A percentile compares a stretch with the other conserved stretches of the same genome.
These are phyloP conservation scores for Drosophila anomalata DNA, from an alignment of 2,888 invertebrate genomes.

Conservation along the genomic window DNA sequence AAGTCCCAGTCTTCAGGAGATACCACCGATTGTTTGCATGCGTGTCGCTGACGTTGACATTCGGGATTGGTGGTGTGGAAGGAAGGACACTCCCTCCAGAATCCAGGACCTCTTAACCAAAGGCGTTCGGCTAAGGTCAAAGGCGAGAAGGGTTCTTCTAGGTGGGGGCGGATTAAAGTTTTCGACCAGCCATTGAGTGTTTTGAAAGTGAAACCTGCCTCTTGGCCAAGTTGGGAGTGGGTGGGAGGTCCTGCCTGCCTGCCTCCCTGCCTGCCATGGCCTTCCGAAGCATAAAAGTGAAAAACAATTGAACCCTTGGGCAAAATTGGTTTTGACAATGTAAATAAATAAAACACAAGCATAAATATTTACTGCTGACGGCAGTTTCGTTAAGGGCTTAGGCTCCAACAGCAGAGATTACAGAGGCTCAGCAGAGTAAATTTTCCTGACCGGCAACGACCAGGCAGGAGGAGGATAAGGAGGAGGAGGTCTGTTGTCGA, in stretches of 20 bases:
- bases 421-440: slow-evolving; percentile 57
- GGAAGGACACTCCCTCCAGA: not conserved
- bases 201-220: slow-evolving; percentile 42
- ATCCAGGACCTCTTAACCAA: not conserved
- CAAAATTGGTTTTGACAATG: slow-evolving; percentile 80
- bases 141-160: not conserved
- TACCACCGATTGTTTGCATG: slow-evolving; percentile 69
- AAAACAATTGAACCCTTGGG: slow-evolving; percentile 80
- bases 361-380: slow-evolving; percentile 78
- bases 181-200: slow-evolving; percentile 21
- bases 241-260: no score
- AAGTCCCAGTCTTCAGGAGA: no score
- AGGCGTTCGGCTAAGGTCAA: slow-evolving; percentile 1
- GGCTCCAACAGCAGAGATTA: slow-evolving; percentile 61
- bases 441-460: slow-evolving; percentile 12
- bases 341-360: slow-evolving; percentile 80
- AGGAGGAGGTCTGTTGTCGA: slow-evolving; percentile 55
- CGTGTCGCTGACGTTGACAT: slow-evolving; percentile 66
- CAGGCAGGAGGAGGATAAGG: no score
- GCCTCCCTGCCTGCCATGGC: not conserved
- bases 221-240: no score
- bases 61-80: not conserved
- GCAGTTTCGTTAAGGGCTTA: slow-evolving; percentile 55
- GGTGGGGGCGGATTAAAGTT: slow-evolving; percentile 3
- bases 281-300: slow-evolving; percentile 68